These are phyloP conservation scores for Anas acuta DNA, from an alignment of 2,797 vertebrate genomes.

Conservation along the genomic window DNA sequence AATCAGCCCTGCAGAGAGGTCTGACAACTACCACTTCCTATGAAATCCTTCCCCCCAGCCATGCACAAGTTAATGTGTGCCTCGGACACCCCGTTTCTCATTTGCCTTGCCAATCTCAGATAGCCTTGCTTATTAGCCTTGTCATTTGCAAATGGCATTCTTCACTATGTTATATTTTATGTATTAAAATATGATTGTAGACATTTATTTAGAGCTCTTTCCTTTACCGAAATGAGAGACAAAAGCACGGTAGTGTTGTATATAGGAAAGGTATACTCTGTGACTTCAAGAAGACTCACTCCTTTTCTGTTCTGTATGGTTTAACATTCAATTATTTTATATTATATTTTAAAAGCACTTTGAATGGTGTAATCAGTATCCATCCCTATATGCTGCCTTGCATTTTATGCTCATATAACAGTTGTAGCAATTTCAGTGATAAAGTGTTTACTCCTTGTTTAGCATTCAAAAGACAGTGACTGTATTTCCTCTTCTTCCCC, in stretches of 20 bases:
- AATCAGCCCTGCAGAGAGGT: not conserved
- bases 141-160: not conserved
- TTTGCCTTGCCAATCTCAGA: not conserved
- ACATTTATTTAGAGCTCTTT: not conserved
- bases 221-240: not conserved
- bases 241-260: not conserved
- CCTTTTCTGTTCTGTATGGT: not conserved
- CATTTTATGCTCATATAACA: not conserved
- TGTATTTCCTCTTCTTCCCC: not conserved
- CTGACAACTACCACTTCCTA: not conserved
- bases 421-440: not conserved
- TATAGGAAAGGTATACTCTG: not conserved
- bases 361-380: not conserved
- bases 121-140: not conserved
- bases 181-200: not conserved
- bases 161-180: not conserved
- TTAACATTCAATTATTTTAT: not conserved
- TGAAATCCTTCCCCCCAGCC: not conserved
- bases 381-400: not conserved
- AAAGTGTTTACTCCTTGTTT: not conserved
- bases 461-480: not conserved
- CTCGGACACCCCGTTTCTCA: not conserved
- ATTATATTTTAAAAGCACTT: not conserved
- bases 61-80: not conserved
- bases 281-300: not conserved